phyloP scores from a whole-genome alignment of 2,797 vertebrate species.

The Craterocephalus amniculus region DNA sequence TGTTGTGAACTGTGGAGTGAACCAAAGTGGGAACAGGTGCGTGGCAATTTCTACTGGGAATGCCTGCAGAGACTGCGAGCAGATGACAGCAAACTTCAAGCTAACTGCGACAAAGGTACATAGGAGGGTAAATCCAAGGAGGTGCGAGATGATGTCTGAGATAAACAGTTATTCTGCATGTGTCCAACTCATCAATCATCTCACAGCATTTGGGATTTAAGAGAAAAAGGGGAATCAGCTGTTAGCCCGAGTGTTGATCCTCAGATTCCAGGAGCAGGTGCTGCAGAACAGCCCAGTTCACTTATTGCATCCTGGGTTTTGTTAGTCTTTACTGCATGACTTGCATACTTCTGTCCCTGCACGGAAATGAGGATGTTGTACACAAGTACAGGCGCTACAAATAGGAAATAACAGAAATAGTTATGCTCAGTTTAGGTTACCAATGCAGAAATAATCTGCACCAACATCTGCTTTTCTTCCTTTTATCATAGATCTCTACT shows the following conservation, averaged over 20 bases:
- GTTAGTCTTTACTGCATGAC: constrained; percentile 52
- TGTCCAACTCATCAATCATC: constrained; percentile 69
- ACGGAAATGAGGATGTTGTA: constrained; percentile 65
- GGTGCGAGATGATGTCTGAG: constrained; percentile 49
- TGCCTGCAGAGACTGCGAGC: constrained; percentile 15
- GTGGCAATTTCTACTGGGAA: constrained; percentile 43
- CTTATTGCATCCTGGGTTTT: constrained; percentile 56
- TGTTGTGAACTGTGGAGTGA: constrained; percentile 56
- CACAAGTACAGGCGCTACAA: constrained; percentile 66
- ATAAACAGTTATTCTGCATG: constrained; percentile 64
- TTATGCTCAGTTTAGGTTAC: constrained; percentile 24
- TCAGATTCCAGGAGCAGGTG: constrained; percentile 77
- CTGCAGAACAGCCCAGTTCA: constrained; percentile 54
- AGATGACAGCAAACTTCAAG: constrained; percentile 22
- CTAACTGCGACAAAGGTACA: constrained; percentile 51
- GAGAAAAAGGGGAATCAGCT: constrained; percentile 61
- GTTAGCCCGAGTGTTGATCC: constrained; percentile 55
- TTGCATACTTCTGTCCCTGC: constrained; percentile 45
- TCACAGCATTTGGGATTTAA: constrained; percentile 52
- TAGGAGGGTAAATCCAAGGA: constrained; percentile 40
- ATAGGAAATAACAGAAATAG: constrained; percentile 46
- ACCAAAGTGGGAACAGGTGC: constrained; percentile 74
- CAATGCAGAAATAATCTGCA: constrained; percentile 12
- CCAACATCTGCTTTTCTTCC: constrained; percentile 5
- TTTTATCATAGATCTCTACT: constrained; percentile 39